Base-by-base conservation (phyloP, 1,140 invertebrate genomes). In the Scaptomyza hsui region DNA sequence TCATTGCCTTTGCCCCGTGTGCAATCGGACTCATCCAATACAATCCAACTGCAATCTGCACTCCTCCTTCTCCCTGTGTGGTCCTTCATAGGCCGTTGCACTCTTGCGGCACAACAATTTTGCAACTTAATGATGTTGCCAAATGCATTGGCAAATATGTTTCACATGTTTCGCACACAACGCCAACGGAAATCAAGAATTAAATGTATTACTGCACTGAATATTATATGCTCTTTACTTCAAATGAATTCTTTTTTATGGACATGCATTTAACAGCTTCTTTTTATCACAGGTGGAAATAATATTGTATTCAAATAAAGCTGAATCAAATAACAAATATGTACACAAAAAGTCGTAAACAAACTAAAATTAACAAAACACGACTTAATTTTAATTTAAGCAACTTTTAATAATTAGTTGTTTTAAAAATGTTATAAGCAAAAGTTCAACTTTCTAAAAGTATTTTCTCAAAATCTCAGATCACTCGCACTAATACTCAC, bases 131-230 rank as follows among this genome's bases (percentile, higher is more conserved):
- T 85, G 81, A 85, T 86, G 77, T 85, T 85, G 73, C 81, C 81
- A 80, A 88, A 81, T 78, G 81, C 82, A 86, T 82, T 51, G 74
- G 82, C 78, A 88, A 88, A 81, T 86, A 88, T 88, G 74, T 78
- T 81, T 42, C 60, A 51, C 72, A 69, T 75, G 57, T 42, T 79
- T 79, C 60, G 53, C 75, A 72, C 48, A 51, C 56, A 37, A 32
- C 55, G 53, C 35, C 48, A 39, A 42, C 35, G 35, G 24, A 57
- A 63, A 39, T 63, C 55, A 63, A 37, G 15, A 24, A 68, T 44
- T 26, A 51, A 60, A 67, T 12, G 4, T 24, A 26, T 12, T 12
- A 4, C 1, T 1, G 0, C 15, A 35, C 9, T 26, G 61, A 21
- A 24, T 24, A 24, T 24, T 7, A 4, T n/a, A 51, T 68, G 44